Evolutionary conservation across 2,888 invertebrate species (phyloP).

Genomic region (Drosophila sordidula): DNA sequence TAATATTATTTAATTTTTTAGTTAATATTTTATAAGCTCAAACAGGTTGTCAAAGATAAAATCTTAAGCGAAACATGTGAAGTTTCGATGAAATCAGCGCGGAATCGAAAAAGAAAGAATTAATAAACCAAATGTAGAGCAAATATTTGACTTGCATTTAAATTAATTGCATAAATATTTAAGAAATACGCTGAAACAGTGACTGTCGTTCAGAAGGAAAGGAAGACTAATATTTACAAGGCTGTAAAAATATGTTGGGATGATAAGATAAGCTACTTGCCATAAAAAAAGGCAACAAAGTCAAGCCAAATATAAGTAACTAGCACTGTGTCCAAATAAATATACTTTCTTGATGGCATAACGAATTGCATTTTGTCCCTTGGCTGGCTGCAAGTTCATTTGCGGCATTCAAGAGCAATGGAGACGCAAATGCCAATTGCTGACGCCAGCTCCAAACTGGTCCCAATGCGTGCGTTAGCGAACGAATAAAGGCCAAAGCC

Average conservation of each 20-base stretch:
- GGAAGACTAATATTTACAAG: constrained; percentile 17
- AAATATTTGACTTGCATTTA: background rate
- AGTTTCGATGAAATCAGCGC: background rate
- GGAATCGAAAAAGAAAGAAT: background rate
- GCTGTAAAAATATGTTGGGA: constrained; percentile 11
- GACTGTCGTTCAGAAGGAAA: background rate
- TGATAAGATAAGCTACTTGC: constrained; percentile 24
- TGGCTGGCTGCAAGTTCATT: constrained; percentile 15
- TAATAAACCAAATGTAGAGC: constrained; percentile 13
- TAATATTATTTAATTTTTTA: background rate
- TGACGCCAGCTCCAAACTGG: constrained; percentile 44
- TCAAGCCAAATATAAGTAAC: background rate
- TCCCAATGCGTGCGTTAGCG: constrained; percentile 48
- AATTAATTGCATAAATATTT: background rate
- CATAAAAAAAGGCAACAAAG: constrained; percentile 1
- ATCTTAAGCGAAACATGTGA: constrained; percentile 8
- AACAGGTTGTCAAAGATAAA: background rate
- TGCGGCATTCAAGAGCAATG: constrained; percentile 31
- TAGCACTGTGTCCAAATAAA: constrained; percentile 12
- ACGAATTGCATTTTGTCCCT: constrained; percentile 47
- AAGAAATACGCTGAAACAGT: too few relatives aligned
- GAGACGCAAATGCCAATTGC: constrained; percentile 34
- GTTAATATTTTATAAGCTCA: background rate
- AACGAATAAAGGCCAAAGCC: constrained; percentile 49
- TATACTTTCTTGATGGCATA: constrained; percentile 19